These are phyloP conservation scores for Hypomecis atomaria DNA, from an alignment of 2,888 invertebrate species.

Conservation along the genomic window DNA sequence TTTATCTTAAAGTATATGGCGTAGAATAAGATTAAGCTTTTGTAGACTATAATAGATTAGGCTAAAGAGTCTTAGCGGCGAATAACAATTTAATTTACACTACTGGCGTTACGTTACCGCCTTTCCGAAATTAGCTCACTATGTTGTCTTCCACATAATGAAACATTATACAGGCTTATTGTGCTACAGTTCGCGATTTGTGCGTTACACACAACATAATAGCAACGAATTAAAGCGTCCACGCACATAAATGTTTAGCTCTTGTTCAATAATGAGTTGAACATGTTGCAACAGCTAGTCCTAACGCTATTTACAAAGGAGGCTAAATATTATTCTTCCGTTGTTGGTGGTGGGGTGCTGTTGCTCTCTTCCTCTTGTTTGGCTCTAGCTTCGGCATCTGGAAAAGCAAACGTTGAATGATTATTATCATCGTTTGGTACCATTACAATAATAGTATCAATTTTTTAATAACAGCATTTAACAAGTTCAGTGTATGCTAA, in stretches of 20 bases:
- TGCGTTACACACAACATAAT: conserved; percentile 64
- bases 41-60: conserved; percentile 51
- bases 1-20: conserved; percentile 29
- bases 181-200: conserved; percentile 68
- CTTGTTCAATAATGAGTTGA: conserved; percentile 72
- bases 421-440: too few relatives aligned
- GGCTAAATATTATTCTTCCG: conserved; percentile 84
- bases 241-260: conserved; percentile 60
- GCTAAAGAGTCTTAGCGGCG: conserved; percentile 54
- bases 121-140: conserved; percentile 72
- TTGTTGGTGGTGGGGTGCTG: conserved; percentile 59
- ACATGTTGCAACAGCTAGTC: conserved; percentile 75
- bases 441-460: too few relatives aligned
- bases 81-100: conserved; percentile 61
- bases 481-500: too few relatives aligned
- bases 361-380: conserved; percentile 75
- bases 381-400: conserved; percentile 85
- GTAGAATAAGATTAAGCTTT: conserved; percentile 45
- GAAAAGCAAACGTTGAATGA: conserved; percentile 14
- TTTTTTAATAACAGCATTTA: too few relatives aligned
- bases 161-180: conserved; percentile 60
- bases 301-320: conserved; percentile 80
- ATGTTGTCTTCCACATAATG: conserved; percentile 80
- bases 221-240: conserved; percentile 57
- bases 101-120: conserved; percentile 57